A percentile compares a stretch with the other conserved stretches of the same genome.
Evolutionary conservation across 2,888 invertebrate genomes (phyloP).

Genomic region (Callyntrura guangdongensis): DNA sequence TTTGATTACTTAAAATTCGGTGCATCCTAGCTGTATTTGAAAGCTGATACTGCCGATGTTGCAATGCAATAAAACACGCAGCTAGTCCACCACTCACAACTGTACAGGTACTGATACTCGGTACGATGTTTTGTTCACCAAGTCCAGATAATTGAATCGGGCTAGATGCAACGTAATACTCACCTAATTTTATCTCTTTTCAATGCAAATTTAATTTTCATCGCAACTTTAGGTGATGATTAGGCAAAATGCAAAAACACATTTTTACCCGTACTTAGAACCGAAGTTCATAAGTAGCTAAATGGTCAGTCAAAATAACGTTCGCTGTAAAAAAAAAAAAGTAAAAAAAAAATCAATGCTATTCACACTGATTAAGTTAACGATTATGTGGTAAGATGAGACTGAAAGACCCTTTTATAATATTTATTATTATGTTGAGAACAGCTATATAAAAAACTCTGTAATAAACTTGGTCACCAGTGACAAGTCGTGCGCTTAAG

Average conservation of each 20-base stretch:
- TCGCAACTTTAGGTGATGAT: slow-evolving; percentile 12
- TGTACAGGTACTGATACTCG: not conserved
- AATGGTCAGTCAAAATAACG: not conserved
- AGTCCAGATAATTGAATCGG: slow-evolving; percentile 39
- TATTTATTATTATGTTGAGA: not conserved
- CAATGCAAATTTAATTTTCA: slow-evolving; percentile 36
- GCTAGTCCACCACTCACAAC: not conserved
- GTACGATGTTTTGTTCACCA: not conserved
- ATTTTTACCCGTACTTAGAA: too few species aligned
- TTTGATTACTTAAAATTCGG: not conserved
- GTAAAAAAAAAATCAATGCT: not conserved
- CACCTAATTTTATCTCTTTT: slow-evolving; percentile 49
- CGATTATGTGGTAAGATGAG: too few species aligned
- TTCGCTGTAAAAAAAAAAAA: not conserved
- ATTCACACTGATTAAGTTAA: not conserved
- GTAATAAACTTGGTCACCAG: slow-evolving; percentile 6
- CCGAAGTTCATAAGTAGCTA: too few species aligned
- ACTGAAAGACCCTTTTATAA: not conserved
- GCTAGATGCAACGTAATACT: slow-evolving; percentile 8
- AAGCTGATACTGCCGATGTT: not conserved
- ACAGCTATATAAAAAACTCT: not conserved
- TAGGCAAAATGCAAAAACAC: not conserved
- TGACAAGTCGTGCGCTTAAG: not conserved
- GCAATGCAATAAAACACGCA: not conserved
- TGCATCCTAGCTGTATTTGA: not conserved